Percentiles rank a stretch among this genome's conserved stretches.
These are phyloP conservation scores for Trialeurodes vaporariorum DNA, from an alignment of 1,140 invertebrate genomes.

Conservation along the genomic window DNA sequence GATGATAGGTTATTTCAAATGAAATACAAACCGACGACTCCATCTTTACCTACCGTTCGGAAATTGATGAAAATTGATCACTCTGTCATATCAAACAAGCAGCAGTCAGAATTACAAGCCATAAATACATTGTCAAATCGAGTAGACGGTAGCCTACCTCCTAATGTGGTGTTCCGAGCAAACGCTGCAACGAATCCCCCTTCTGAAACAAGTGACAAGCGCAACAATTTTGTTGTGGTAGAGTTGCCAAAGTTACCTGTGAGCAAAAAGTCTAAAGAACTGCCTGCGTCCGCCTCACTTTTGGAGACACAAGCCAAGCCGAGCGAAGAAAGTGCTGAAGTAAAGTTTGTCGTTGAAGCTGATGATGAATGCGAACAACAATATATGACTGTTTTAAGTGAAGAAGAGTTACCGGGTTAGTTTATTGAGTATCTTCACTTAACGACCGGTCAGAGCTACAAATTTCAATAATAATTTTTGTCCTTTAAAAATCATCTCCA, in stretches of 20 bases:
- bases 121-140: neutral
- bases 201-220: neutral
- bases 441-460: neutral
- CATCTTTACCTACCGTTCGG: neutral
- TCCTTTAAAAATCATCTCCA: no score
- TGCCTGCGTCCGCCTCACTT: neutral
- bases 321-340: neutral
- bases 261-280: neutral
- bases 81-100: neutral
- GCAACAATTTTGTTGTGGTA: neutral
- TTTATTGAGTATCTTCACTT: neutral
- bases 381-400: neutral
- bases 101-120: neutral
- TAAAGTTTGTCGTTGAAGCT: neutral
- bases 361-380: neutral
- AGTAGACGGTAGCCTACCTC: neutral
- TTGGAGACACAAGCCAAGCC: neutral
- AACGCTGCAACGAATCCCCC: neutral
- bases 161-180: neutral
- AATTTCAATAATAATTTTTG: no score
- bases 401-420: neutral
- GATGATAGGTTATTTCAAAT: neutral
- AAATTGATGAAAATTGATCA: neutral
- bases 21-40: neutral
- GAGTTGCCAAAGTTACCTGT: neutral